Conservation (phyloP, 2,888 invertebrate genomes). For the Amaurobius ferox region DNA sequence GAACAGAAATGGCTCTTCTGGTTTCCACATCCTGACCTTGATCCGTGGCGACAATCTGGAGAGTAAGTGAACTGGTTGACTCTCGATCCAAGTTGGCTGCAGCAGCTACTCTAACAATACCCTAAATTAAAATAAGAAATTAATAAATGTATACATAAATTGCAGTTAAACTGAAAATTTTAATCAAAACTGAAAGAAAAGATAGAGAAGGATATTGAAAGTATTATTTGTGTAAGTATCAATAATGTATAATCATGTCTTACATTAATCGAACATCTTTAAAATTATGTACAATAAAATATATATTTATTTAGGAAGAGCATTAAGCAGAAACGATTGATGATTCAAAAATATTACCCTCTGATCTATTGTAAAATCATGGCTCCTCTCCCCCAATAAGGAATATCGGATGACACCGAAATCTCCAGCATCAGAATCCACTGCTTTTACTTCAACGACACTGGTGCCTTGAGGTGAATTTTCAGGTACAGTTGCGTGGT, state of each 20-base stretch:
- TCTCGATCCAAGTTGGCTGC: slow-evolving; percentile 88
- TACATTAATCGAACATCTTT: too few relatives aligned
- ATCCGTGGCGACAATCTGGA: slow-evolving; percentile 89
- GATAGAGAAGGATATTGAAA: too few relatives aligned
- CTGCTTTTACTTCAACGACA: slow-evolving; percentile 85
- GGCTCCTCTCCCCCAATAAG: slow-evolving; percentile 82
- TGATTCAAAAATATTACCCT: slow-evolving; percentile 74
- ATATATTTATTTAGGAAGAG: too few relatives aligned
- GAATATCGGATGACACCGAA: slow-evolving; percentile 88
- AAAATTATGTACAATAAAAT: too few relatives aligned
- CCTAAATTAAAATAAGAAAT: too few relatives aligned
- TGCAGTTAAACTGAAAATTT: too few relatives aligned
- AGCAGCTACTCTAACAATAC: slow-evolving; percentile 86
- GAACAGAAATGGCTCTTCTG: slow-evolving; percentile 85
- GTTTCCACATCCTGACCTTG: slow-evolving; percentile 81
- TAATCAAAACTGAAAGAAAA: too few relatives aligned
- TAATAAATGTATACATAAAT: not conserved
- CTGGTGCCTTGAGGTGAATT: slow-evolving; percentile 86
- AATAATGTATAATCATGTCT: too few relatives aligned
- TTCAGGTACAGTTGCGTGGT: slow-evolving; percentile 86
- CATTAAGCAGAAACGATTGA: too few relatives aligned
- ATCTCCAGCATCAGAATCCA: slow-evolving; percentile 87
- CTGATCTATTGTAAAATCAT: slow-evolving; percentile 83
- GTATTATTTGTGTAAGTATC: too few relatives aligned
- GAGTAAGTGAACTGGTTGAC: slow-evolving; percentile 82